Conservation (phyloP, 2,888 invertebrate species). For the Dyspetes luteomarginatus region DNA sequence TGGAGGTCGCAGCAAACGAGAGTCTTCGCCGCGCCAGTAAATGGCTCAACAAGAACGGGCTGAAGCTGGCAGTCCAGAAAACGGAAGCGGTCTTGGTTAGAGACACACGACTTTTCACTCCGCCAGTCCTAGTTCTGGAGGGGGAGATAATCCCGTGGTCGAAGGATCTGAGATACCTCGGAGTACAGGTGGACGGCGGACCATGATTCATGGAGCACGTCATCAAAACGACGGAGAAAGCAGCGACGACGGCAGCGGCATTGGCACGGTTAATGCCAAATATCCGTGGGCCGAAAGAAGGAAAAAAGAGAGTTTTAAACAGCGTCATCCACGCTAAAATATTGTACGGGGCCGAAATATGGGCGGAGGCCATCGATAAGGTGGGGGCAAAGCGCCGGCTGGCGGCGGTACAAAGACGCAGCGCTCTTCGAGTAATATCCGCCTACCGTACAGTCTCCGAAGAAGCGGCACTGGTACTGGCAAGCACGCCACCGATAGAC, state of each 20-base stretch:
- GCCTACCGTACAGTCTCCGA: too few relatives aligned
- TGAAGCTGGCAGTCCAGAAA: background rate
- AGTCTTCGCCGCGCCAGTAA: background rate
- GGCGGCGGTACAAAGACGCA: conserved; percentile 25
- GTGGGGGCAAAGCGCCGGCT: background rate
- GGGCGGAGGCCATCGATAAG: conserved; percentile 5
- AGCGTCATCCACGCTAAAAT: too few relatives aligned
- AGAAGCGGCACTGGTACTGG: too few relatives aligned
- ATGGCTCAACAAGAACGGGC: conserved; percentile 8
- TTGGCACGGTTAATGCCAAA: conserved; percentile 63
- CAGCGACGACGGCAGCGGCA: conserved; percentile 14
- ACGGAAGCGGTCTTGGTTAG: background rate
- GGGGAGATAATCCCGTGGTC: conserved; percentile 4
- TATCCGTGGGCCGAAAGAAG: too few relatives aligned
- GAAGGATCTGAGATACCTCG: conserved; percentile 31
- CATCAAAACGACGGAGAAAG: background rate
- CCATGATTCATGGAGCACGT: conserved; percentile 15
- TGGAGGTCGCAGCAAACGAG: too few relatives aligned
- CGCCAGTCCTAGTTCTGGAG: conserved; percentile 4
- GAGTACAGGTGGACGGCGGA: conserved; percentile 5
- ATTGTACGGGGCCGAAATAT: too few relatives aligned
- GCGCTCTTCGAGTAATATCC: too few relatives aligned
- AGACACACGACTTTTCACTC: conserved; percentile 1
- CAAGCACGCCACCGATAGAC: too few relatives aligned
- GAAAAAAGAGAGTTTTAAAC: too few relatives aligned